Evolutionary conservation across 1,140 invertebrate species (phyloP).

Genomic region (Planococcus citri): DNA sequence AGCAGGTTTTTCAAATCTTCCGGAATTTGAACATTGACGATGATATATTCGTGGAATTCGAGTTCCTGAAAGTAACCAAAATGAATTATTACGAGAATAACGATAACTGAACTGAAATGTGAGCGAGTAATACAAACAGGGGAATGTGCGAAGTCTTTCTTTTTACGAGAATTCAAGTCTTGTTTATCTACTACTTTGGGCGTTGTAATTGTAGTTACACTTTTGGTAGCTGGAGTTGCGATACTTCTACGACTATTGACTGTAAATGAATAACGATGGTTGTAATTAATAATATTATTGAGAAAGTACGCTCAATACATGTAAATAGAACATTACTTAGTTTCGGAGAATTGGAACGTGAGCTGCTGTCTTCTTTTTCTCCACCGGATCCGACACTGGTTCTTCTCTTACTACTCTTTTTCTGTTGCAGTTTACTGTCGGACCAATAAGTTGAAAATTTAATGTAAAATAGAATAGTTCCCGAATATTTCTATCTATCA

Average conservation of each 20-base stretch:
- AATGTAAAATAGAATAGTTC: too few relatives aligned
- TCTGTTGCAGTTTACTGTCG: background rate
- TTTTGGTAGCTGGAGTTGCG: background rate
- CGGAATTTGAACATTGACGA: background rate
- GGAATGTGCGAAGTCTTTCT: background rate
- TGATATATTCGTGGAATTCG: background rate
- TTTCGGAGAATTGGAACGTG: slow-evolving; percentile 8
- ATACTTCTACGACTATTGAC: background rate
- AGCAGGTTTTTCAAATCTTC: background rate
- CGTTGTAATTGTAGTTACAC: background rate
- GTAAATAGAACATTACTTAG: background rate
- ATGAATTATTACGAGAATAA: background rate
- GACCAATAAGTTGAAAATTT: background rate
- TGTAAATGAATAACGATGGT: background rate
- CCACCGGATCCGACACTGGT: background rate
- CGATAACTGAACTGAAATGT: background rate
- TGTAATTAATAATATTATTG: background rate
- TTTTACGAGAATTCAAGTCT: background rate
- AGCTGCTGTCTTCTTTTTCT: slow-evolving; percentile 7
- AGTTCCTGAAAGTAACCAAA: background rate
- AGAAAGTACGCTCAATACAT: background rate
- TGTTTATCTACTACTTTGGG: background rate
- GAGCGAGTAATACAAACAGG: background rate
- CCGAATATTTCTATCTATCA: background rate
- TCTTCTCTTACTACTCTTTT: background rate